Base-by-base conservation (phyloP, 1,140 invertebrate genomes). In the Hycleus phaleratus region DNA sequence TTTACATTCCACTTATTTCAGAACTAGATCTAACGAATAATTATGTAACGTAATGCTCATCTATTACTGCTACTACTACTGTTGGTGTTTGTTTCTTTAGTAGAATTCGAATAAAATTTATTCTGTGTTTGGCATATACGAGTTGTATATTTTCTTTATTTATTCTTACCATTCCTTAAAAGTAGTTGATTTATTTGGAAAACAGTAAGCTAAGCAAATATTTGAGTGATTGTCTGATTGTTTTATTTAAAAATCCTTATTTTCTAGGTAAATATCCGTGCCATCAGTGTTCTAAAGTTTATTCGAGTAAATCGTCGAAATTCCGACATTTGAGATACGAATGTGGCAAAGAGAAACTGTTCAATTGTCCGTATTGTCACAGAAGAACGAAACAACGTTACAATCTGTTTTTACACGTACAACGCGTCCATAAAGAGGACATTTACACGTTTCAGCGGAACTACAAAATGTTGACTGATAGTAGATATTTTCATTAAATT, bases 351-450 rank as follows among this genome's bases (percentile, higher is more conserved):
- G 68, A 68, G 9, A 65, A 71, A 40, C 62, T 69, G 9, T 75
- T 73, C 50, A 64, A 69, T 51, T 75, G 74, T 57, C 71, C 72
- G 1, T 71, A 74, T 47, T 74, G 74, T 43, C 64, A 71, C 2
- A 65, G 68, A 9, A 56, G 62, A 7, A 69, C 70, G 1, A 73
- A 72, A 5, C 75, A 73, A 38, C 74, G 73, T 26, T 75, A 74
- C n/a, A 77, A 77, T 51, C 74, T 77, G 26, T 40, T 46, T 8
- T 25, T 56, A 18, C 60, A 62, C 38, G 54, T 56, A 18, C 38
- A 32, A 32, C 11, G 42, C 8, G 42, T 42, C 1, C 51, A 53
- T 7, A 26, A 47, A 47, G 6, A 47, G 40, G 40, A 42, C 9
- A 11, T 42, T 10, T 42, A 42, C 9, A 42, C 9, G 40, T 11